phyloP scores from a whole-genome alignment of 2,888 invertebrate species.

The Rhodophaea formosa region DNA sequence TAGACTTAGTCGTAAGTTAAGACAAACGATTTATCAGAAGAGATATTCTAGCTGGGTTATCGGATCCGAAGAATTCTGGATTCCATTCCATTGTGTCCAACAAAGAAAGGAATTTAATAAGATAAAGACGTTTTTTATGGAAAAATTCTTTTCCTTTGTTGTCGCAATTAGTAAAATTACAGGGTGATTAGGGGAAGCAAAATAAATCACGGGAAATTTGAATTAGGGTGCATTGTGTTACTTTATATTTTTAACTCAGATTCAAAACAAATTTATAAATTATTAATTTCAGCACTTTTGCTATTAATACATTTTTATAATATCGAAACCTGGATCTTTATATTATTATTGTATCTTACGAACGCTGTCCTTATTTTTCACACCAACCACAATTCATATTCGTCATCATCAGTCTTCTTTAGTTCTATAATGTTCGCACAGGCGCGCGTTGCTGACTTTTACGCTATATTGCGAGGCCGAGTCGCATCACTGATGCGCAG shows the following conservation, averaged over 20 bases:
- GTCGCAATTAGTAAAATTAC: constrained; percentile 33
- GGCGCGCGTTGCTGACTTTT: no score
- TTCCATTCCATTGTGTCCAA: constrained; percentile 24
- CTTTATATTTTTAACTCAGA: neutral
- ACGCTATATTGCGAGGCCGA: no score
- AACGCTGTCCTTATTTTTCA: no score
- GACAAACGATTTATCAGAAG: neutral
- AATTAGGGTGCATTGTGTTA: neutral
- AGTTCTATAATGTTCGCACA: no score
- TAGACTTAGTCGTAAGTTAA: neutral
- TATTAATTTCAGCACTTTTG: no score
- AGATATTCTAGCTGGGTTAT: constrained; percentile 24
- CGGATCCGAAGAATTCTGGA: constrained; percentile 26
- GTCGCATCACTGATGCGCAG: no score
- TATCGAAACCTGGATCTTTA: no score
- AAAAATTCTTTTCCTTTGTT: constrained; percentile 31
- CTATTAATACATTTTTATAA: no score
- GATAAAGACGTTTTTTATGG: constrained; percentile 25
- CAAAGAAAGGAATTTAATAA: constrained; percentile 39
- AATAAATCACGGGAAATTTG: constrained; percentile 3
- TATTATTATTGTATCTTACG: no score
- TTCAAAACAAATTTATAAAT: neutral
- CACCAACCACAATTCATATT: no score
- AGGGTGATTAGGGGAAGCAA: constrained; percentile 7
- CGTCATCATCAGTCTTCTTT: no score